Percentiles rank a stretch among this genome's conserved stretches.
Evolutionary conservation across 2,797 vertebrate species (phyloP).

Genomic region (Platalea minor): DNA sequence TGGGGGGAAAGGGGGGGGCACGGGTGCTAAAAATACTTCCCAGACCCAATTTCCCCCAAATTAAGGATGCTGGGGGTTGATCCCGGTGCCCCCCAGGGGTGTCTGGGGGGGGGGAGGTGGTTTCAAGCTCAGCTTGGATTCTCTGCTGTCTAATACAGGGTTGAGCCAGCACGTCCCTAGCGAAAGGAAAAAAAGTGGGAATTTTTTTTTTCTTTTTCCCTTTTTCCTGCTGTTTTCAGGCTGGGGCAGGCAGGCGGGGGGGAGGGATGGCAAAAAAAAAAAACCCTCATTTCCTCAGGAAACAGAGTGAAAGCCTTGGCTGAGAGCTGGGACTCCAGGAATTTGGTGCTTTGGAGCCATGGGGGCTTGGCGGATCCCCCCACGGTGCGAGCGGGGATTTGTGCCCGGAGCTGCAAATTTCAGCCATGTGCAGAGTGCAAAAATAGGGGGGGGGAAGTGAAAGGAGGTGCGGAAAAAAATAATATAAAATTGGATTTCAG

Average conservation of each 20-base stretch:
- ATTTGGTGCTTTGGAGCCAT: not conserved
- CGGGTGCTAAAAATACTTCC: not conserved
- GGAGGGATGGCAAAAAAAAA: not conserved
- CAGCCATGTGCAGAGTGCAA: not conserved
- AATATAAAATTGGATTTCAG: not conserved
- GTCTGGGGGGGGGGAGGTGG: not conserved
- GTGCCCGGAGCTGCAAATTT: not conserved
- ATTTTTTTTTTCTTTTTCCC: not conserved
- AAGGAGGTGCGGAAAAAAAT: not conserved
- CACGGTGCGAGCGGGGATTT: fast-evolving
- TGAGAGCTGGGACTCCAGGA: not conserved
- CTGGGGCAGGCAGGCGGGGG: not conserved
- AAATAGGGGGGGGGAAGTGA: not conserved
- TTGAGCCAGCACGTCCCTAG: not conserved
- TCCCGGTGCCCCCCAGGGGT: fast-evolving
- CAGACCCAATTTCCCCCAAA: not conserved
- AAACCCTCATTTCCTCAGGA: slow-evolving; percentile 27
- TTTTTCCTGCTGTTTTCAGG: not conserved
- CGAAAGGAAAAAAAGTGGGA: not conserved
- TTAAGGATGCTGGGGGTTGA: not conserved
- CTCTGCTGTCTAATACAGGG: not conserved
- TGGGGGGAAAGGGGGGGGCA: fast-evolving
- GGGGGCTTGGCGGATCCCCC: not conserved
- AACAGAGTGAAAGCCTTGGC: not conserved
- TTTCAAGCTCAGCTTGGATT: not conserved